Evolutionary conservation across 2,888 invertebrate species (phyloP), one percentile per base, ranked within the genome.

Genomic region (Andrena marginata): DNA sequence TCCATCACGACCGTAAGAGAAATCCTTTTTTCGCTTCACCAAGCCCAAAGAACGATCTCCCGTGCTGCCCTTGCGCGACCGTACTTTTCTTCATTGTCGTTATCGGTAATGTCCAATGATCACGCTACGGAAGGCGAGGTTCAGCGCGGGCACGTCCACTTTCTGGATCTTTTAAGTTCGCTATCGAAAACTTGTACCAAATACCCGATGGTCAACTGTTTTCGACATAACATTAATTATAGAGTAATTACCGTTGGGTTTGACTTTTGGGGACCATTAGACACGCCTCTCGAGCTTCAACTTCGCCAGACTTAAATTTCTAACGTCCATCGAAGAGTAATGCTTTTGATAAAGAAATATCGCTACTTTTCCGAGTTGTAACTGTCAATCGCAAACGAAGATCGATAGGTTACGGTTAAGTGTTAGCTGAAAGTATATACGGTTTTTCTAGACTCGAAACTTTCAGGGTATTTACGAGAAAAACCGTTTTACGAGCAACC

Each of bases 11-110:
- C 79, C 54, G 56, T 68, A 80, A 80, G 73, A 71, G 82, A 82
- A 84, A 78, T 87, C 83, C 76, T 80, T 81, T 85, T 82, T 75
- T 71, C 80, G 84, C 82, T 77, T 74, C 80, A 73, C 48, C 82
- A 78, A 80, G 72, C 82, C 65, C 78, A 26, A 73, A 67, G 73
- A 81, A 85, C 77, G 80, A 67, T 80, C 73, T 80, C 73, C 73
- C 72, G 73, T 72, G 81, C 74, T 59, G 56, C 74, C 75, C 62
- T 31, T 26, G 20, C 29, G 65, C 20, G 29, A 74, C 31, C 13
- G 10, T 20, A 16, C 13, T 48, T 51, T 62, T 54, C 54, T 64
- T 64, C 68, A 64, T 63, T 62, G 54, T 54, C 69, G 77, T 77
- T 77, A 77, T 81, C 85, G 67, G 76, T 63, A 84, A 86, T 72